Conservation (phyloP, 2,888 invertebrate species). For the Petrolisthes cinctipes region DNA sequence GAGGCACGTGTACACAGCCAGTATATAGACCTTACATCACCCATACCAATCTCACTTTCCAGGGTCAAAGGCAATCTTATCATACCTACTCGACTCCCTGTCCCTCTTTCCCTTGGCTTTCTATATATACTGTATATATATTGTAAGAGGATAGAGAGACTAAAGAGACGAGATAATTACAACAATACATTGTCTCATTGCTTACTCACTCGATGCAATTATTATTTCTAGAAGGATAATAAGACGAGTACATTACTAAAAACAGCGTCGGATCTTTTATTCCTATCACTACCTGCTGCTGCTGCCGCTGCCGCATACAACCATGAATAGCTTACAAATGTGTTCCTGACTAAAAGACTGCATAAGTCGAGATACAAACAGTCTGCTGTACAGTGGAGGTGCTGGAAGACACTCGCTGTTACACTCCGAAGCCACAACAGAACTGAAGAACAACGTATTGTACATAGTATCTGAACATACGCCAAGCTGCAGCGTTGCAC, state of each 20-base stretch:
- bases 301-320: conserved; percentile 35
- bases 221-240: conserved; percentile 21
- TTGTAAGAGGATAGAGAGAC: too few relatives aligned
- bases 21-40: too few relatives aligned
- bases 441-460: background rate
- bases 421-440: conserved; percentile 35
- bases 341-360: conserved; percentile 44
- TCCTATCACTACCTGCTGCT: conserved; percentile 48
- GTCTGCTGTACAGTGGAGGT: conserved; percentile 44
- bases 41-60: too few relatives aligned
- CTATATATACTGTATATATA: too few relatives aligned
- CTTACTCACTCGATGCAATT: background rate
- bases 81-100: too few relatives aligned
- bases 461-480: too few relatives aligned
- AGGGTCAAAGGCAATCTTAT: too few relatives aligned
- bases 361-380: conserved; percentile 50
- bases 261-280: conserved; percentile 53
- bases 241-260: conserved; percentile 34
- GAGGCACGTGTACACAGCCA: too few relatives aligned
- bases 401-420: conserved; percentile 51
- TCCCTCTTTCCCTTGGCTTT: too few relatives aligned
- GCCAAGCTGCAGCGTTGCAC: too few relatives aligned
- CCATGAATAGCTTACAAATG: conserved; percentile 5
- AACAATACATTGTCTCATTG: background rate
- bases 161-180: too few relatives aligned